Evolutionary conservation across 2,797 vertebrate genomes (phyloP), one percentile per base, ranked within the genome.

Genomic region (Falco cherrug): DNA sequence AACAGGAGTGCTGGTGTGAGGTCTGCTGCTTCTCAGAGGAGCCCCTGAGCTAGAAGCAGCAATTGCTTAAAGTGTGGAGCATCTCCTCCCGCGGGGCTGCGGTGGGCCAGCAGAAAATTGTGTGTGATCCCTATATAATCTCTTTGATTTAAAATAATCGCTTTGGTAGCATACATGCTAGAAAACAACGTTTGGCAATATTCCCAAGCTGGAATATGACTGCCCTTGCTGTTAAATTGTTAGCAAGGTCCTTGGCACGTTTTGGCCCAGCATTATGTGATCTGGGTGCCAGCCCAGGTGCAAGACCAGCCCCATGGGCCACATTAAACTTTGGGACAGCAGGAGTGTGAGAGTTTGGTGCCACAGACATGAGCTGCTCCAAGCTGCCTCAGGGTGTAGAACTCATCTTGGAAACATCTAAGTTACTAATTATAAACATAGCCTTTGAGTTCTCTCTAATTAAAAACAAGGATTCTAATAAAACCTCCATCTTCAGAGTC

Each of bases 341-440:
- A 25, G 31, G 3, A 64, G 39, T 50, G 5, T 83, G 3, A 64
- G 39, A 50, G 5, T 83, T 78, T 28, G 41, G 20, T 78, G 26
- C 12, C 29, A 59, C 37, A 77, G 69, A 33, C 1, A 0, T 19
- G 29, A 86, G 26, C 17, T 1, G 0, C 45, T 75, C 15, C 18
- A 65, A 33, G 45, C 47, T 80, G 37, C 28, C 41, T 86, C 41
- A 71, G 70, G 28, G 61, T 25, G 41, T 28, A 24, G 43, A 13
- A 71, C 64, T 61, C 26, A 31, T 47, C 91, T 50, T 60, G 56
- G 53, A 77, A 81, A 48, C 3, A 45, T 54, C 41, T 11, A 6
- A 78, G 21, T 86, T 86, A 11, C 37, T 75, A 74, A 74, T 83
- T 70, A 48, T 24, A 54, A 90, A 33, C 3, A 5, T 37, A n/a